phyloP scores from a whole-genome alignment of 2,888 invertebrate genomes.

The Pseudoips prasinana region DNA sequence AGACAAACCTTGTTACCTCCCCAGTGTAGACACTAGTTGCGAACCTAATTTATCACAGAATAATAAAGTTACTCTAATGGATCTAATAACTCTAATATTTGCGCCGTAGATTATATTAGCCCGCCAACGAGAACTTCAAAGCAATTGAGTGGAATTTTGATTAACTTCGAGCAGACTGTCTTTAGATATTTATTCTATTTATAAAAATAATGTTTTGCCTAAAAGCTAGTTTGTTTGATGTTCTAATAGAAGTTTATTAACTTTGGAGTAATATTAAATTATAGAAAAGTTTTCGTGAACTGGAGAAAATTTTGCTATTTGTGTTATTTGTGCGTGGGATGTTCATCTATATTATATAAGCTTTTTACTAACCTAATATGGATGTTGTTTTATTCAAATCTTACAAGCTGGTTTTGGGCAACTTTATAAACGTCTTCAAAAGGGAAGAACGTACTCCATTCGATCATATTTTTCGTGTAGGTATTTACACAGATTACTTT shows the following conservation, averaged over 20 bases:
- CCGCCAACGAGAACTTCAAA: slow-evolving; percentile 1
- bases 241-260: not conserved
- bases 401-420: no score
- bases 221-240: not conserved
- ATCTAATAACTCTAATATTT: slow-evolving; percentile 16
- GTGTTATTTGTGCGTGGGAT: no score
- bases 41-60: slow-evolving; percentile 12
- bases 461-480: no score
- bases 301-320: no score
- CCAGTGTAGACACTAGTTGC: slow-evolving; percentile 9
- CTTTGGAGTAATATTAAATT: no score
- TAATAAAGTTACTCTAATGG: slow-evolving; percentile 18
- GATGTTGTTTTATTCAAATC: no score
- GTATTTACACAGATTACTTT: no score
- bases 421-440: no score
- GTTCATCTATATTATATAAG: no score
- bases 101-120: slow-evolving; percentile 8
- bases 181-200: not conserved
- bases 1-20: not conserved
- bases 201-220: not conserved
- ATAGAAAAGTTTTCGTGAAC: no score
- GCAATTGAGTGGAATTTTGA: slow-evolving; percentile 7
- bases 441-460: no score
- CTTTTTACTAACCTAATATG: no score
- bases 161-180: slow-evolving; percentile 2